Base-by-base conservation (phyloP, 2,888 invertebrate species). In the Craniophora ligustri region DNA sequence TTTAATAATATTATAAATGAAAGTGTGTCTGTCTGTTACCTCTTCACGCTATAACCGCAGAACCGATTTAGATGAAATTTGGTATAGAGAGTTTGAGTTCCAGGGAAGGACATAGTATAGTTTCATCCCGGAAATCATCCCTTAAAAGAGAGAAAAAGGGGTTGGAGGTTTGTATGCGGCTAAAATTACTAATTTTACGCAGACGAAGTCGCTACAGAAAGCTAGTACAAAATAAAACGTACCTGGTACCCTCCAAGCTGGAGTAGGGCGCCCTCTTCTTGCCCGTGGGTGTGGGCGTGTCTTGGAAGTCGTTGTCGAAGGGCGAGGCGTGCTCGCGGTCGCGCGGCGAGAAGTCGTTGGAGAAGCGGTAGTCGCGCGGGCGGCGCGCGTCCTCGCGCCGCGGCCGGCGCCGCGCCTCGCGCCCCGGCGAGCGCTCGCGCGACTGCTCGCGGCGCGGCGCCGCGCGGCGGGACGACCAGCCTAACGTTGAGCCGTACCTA, bases 301-400 rank as follows among this genome's bases (percentile, higher is more conserved):
- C 95, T 0, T 93, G 91, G 70, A 94, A 95, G 61, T 95, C 95
- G 60, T 95, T 94, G 55, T 95, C 95, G 76, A 95, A 95, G 0
- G 95, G 95, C 35, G 95, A 94, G 16, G 88, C 84, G 46, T 92
- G 94, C 10, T 91, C 92, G 5, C 89, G 77, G 5, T 92, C 93
- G 10, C 94, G 82, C 16, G 95, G 94, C 0, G 94, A 94, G 81
- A 95, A 95, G 78, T 96, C 95, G 69, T 94, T 94, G 13, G 95
- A 95, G 81, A 95, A 95, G 32, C 89, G 81, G 16, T 85, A 80
- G 58, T 86, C 86, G 5, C 87, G 64, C 15, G 95, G 87, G 15
- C 78, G 38, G 13, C 79, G 67, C 39, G 78, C 55, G 39, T 82
- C 76, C 58, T 85, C 81, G 0, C 80, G 76, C 0, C 87, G 76